Evolutionary conservation across 2,797 vertebrate species (phyloP).

Genomic region (Tapera naevia): DNA sequence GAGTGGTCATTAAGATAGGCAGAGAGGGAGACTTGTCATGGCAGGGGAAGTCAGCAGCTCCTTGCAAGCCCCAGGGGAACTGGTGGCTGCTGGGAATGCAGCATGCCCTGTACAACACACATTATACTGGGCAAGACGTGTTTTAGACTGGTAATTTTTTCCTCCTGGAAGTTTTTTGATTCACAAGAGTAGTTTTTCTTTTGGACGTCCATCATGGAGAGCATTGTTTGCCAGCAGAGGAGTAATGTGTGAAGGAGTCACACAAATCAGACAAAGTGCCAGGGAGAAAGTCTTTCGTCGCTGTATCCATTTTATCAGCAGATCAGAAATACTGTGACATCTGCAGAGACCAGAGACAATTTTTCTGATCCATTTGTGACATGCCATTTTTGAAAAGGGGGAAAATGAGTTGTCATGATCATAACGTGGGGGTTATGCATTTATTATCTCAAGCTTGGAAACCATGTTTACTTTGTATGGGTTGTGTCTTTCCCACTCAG

Average conservation of each 20-base stretch:
- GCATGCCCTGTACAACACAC: accelerated
- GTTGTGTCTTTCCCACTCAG: not conserved
- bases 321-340: constrained; percentile 29
- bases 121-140: not conserved
- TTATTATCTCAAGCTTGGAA: not conserved
- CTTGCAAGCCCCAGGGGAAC: not conserved
- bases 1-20: not conserved
- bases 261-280: constrained; percentile 18
- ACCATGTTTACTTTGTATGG: not conserved
- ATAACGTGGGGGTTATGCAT: not conserved
- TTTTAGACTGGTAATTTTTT: not conserved
- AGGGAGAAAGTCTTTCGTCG: not conserved
- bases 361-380: constrained; percentile 27
- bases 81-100: not conserved
- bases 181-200: not conserved
- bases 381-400: not conserved
- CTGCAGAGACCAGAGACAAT: constrained; percentile 1
- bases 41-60: not conserved
- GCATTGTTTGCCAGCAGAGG: not conserved
- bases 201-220: not conserved
- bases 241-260: constrained; percentile 23
- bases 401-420: not conserved
- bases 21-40: not conserved
- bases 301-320: constrained; percentile 43
- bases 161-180: not conserved